Evolutionary conservation across 2,113 vertebrate genomes (phyloP).

Genomic region (Ursus arctos): DNA sequence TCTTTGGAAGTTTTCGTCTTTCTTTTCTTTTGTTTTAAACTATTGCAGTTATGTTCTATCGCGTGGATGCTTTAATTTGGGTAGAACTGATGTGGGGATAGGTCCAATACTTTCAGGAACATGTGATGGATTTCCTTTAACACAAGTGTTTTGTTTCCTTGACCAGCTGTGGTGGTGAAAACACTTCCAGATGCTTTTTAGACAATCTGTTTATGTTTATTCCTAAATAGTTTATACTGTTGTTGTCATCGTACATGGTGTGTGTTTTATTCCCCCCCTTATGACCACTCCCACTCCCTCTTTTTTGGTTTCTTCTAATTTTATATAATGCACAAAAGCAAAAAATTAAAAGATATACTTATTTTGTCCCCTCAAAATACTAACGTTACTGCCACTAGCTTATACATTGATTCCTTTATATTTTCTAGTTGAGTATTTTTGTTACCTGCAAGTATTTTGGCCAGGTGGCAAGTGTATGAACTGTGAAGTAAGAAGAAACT

Average conservation of each 20-base stretch:
- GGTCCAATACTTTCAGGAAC: not conserved
- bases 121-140: not conserved
- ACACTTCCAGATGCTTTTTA: not conserved
- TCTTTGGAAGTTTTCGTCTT: not conserved
- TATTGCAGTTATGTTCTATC: not conserved
- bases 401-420: not conserved
- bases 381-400: not conserved
- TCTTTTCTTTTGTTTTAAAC: not conserved
- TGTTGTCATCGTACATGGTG: not conserved
- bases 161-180: not conserved
- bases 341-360: not conserved
- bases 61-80: not conserved
- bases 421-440: constrained; percentile 17
- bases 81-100: not conserved
- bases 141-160: not conserved
- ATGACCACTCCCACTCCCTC: rapidly evolving
- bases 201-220: not conserved
- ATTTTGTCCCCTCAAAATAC: not conserved
- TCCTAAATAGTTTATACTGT: not conserved
- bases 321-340: not conserved
- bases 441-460: not conserved
- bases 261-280: not conserved
- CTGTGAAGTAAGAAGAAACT: not conserved
- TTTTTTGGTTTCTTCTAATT: not conserved
- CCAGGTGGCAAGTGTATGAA: not conserved